phyloP scores from a whole-genome alignment of 2,888 invertebrate species.

The Sinohyriopsis cumingii region DNA sequence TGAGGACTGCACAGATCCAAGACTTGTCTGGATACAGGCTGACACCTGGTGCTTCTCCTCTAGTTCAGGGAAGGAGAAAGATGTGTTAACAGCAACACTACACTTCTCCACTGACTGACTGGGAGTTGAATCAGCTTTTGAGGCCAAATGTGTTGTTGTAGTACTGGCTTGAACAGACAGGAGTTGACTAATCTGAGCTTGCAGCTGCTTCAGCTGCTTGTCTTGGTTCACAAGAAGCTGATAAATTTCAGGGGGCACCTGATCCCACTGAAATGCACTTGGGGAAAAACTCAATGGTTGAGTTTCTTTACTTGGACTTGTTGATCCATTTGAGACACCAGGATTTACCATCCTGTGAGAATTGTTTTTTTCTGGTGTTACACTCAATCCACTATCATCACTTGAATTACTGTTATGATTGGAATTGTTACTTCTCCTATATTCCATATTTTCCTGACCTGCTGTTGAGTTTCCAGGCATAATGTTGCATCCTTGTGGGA shows the following conservation, averaged over 20 bases:
- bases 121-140: not conserved
- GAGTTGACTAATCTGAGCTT: slow-evolving; percentile 64
- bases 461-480: no score
- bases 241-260: slow-evolving; percentile 63
- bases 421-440: slow-evolving; percentile 27
- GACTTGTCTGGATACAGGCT: slow-evolving; percentile 34
- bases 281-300: slow-evolving; percentile 5
- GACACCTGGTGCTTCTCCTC: slow-evolving; percentile 32
- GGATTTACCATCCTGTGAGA: slow-evolving; percentile 16
- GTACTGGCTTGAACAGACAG: slow-evolving; percentile 41
- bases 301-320: slow-evolving; percentile 9
- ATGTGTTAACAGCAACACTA: slow-evolving; percentile 29
- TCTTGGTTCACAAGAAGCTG: slow-evolving; percentile 63
- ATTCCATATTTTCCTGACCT: no score
- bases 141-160: not conserved
- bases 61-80: slow-evolving; percentile 13
- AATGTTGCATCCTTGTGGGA: no score
- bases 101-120: slow-evolving; percentile 16
- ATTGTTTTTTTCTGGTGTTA: slow-evolving; percentile 56
- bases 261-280: slow-evolving; percentile 50
- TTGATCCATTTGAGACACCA: slow-evolving; percentile 14
- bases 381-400: slow-evolving; percentile 64
- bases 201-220: slow-evolving; percentile 62
- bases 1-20: slow-evolving; percentile 3
- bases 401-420: slow-evolving; percentile 56